A percentile compares a stretch with the other conserved stretches of the same genome.
phyloP scores from a whole-genome alignment of 2,888 invertebrate genomes.

The Scaptomyza tumidula region DNA sequence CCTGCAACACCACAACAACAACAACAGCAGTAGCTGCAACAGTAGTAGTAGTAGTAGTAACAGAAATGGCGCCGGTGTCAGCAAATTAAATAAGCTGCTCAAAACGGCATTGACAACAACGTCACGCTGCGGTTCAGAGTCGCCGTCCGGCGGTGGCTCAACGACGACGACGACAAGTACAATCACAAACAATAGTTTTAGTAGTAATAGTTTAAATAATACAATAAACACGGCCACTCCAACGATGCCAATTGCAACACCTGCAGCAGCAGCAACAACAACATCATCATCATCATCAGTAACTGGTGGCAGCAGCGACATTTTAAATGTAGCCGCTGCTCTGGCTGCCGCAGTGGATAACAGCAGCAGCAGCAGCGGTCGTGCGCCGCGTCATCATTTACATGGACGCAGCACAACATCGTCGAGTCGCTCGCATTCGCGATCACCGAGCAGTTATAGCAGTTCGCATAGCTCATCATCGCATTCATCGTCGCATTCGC shows the following conservation, averaged over 20 bases:
- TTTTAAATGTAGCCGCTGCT: slow-evolving; percentile 82
- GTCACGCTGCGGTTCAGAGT: slow-evolving; percentile 85
- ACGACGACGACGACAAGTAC: slow-evolving; percentile 71
- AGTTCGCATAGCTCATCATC: slow-evolving; percentile 84
- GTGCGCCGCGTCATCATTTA: slow-evolving; percentile 70
- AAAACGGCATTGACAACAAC: slow-evolving; percentile 56
- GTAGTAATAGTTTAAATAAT: slow-evolving; percentile 83
- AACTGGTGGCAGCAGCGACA: slow-evolving; percentile 63
- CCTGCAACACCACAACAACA: slow-evolving; percentile 62
- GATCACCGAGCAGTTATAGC: slow-evolving; percentile 85
- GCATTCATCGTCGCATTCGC: slow-evolving; percentile 83
- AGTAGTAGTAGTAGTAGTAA: slow-evolving; percentile 57
- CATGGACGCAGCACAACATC: slow-evolving; percentile 85
- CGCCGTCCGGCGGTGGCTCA: slow-evolving; percentile 77
- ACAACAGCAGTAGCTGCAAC: slow-evolving; percentile 38
- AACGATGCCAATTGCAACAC: slow-evolving; percentile 61
- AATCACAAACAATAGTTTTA: slow-evolving; percentile 83
- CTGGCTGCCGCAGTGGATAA: slow-evolving; percentile 63
- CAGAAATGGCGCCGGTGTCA: slow-evolving; percentile 65
- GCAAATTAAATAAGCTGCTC: slow-evolving; percentile 80
- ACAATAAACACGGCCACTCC: slow-evolving; percentile 77
- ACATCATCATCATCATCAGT: slow-evolving; percentile 29
- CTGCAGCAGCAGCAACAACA: slow-evolving; percentile 37
- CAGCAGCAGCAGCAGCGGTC: slow-evolving; percentile 65
- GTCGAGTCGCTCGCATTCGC: slow-evolving; percentile 86